These are phyloP conservation scores for Eupithecia centaureata DNA, from an alignment of 2,888 invertebrate species.

Conservation along the genomic window DNA sequence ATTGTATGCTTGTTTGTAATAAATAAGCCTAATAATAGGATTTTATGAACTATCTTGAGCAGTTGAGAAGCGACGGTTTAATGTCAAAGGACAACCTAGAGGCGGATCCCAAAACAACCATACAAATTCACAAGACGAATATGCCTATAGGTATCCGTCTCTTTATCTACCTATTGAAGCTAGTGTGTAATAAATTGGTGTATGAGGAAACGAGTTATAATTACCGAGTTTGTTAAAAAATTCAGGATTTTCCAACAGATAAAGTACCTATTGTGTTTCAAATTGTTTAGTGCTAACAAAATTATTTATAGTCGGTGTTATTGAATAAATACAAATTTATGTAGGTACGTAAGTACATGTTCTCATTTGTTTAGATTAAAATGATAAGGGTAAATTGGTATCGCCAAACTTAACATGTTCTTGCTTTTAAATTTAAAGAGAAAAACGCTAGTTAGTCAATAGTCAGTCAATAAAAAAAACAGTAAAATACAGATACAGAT, in stretches of 20 bases:
- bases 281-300: background rate
- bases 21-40: constrained; percentile 20
- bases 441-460: too few species aligned
- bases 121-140: background rate
- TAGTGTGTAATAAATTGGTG: background rate
- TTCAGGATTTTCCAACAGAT: background rate
- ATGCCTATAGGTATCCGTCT: too few species aligned
- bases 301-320: too few species aligned
- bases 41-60: constrained; percentile 19
- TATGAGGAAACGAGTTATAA: background rate
- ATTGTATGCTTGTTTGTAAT: constrained; percentile 34
- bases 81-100: background rate
- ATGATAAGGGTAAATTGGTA: too few species aligned
- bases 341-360: too few species aligned
- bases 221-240: background rate
- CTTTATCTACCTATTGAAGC: too few species aligned
- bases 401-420: too few species aligned
- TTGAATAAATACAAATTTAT: too few species aligned
- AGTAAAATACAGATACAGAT: too few species aligned
- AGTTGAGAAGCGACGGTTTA: constrained; percentile 12
- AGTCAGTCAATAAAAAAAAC: too few species aligned
- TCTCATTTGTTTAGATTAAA: too few species aligned
- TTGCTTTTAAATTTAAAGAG: too few species aligned
- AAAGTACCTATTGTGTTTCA: background rate
- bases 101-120: background rate